Percentiles rank a stretch among this genome's conserved stretches.
Conservation (phyloP, 2,888 invertebrate genomes). For the Adelphocoris suturalis region DNA sequence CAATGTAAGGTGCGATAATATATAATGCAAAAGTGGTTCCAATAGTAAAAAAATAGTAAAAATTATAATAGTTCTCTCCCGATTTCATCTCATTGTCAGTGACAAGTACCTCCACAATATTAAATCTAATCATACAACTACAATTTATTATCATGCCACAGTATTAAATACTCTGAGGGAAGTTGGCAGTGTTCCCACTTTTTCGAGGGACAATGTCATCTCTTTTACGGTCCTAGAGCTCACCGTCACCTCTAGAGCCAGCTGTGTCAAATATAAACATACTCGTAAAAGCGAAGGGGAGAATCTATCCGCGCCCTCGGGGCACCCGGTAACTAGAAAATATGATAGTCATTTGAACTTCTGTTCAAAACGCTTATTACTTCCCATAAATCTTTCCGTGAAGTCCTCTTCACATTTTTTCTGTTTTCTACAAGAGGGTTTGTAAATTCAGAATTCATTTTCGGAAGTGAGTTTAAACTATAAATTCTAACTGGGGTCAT, state of each 20-base stretch:
- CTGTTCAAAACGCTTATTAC: conserved; percentile 58
- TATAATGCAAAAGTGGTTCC: too few relatives aligned
- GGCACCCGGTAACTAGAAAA: conserved; percentile 60
- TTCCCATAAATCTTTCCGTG: conserved; percentile 46
- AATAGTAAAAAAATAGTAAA: too few relatives aligned
- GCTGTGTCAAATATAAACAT: conserved; percentile 69
- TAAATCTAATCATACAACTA: too few relatives aligned
- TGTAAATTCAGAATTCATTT: conserved; percentile 28
- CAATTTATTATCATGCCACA: too few relatives aligned
- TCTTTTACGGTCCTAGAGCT: neutral
- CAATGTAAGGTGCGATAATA: too few relatives aligned
- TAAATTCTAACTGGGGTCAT: neutral
- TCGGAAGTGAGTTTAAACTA: conserved; percentile 22
- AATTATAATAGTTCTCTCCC: too few relatives aligned
- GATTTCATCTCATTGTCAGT: too few relatives aligned
- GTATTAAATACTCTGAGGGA: too few relatives aligned
- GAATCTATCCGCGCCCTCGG: conserved; percentile 9
- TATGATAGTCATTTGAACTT: conserved; percentile 65
- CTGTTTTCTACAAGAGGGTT: neutral
- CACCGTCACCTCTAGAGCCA: neutral
- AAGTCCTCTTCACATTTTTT: conserved; percentile 15
- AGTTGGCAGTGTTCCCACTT: conserved; percentile 3
- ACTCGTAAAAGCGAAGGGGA: conserved; percentile 62
- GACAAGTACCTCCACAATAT: too few relatives aligned
- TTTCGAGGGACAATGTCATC: neutral